Conservation (phyloP, 2,888 invertebrate species). For the Clanis bilineata region DNA sequence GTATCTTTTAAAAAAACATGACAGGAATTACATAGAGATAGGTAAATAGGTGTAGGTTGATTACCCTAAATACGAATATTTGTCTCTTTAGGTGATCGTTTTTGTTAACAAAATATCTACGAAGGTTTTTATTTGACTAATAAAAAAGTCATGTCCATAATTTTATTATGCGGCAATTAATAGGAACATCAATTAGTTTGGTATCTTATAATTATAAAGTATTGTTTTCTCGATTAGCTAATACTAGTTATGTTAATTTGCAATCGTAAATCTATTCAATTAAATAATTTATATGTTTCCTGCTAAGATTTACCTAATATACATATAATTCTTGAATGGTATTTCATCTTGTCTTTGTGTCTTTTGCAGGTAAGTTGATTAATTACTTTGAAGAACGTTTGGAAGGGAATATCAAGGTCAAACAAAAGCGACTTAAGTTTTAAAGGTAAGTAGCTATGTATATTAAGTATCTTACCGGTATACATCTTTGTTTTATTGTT, state of each 20-base stretch:
- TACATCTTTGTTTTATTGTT: too few relatives aligned
- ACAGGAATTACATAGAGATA: too few relatives aligned
- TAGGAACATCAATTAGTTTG: not conserved
- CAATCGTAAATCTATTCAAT: not conserved
- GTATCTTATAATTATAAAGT: not conserved
- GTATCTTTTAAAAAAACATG: too few relatives aligned
- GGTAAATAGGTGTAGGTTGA: too few relatives aligned
- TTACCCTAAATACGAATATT: too few relatives aligned
- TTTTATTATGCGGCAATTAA: not conserved
- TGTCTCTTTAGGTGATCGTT: too few relatives aligned
- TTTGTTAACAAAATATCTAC: too few relatives aligned
- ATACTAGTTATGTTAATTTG: not conserved
- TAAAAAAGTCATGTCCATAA: not conserved
- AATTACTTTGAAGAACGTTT: not conserved
- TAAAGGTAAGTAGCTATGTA: not conserved
- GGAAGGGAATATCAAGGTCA: too few relatives aligned
- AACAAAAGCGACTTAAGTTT: not conserved
- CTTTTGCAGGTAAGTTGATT: constrained; percentile 34
- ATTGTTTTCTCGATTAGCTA: not conserved
- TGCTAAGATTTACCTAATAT: not conserved
- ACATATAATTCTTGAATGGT: constrained; percentile 13
- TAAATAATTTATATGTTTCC: not conserved
- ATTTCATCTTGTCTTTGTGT: constrained; percentile 32
- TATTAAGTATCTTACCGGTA: not conserved
- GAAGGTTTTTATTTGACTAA: not conserved